Conservation (phyloP, 1,140 invertebrate genomes). For the Aphaenogaster rudis region DNA sequence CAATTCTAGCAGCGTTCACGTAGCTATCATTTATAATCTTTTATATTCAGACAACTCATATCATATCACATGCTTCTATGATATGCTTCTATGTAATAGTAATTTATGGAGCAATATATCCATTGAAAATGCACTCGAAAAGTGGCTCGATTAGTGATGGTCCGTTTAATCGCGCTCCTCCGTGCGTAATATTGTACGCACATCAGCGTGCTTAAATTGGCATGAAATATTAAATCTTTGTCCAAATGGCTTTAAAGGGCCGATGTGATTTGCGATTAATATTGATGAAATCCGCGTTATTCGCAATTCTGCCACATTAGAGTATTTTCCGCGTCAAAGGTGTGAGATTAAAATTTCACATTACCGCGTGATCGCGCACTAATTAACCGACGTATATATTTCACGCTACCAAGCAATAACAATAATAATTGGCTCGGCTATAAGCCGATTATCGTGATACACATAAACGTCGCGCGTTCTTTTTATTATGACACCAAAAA, state of each 20-base stretch:
- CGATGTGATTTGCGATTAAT: constrained; percentile 35
- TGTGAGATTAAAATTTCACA: constrained; percentile 66
- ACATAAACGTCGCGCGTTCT: constrained; percentile 33
- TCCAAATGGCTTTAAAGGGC: constrained; percentile 52
- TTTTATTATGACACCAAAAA: constrained; percentile 50
- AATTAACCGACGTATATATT: constrained; percentile 68
- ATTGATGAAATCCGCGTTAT: constrained; percentile 41
- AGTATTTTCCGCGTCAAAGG: constrained; percentile 50
- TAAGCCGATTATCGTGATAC: constrained; percentile 67
- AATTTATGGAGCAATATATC: constrained; percentile 47
- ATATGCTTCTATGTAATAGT: constrained; percentile 6
- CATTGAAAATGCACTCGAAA: constrained; percentile 57
- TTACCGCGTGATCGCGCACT: constrained; percentile 65
- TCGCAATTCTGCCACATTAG: constrained; percentile 32
- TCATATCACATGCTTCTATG: constrained; percentile 16
- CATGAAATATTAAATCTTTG: constrained; percentile 61
- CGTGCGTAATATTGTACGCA: constrained; percentile 44
- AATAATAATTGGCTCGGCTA: constrained; percentile 66
- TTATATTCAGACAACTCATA: constrained; percentile 16
- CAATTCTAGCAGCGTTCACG: background rate
- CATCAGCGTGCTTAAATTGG: constrained; percentile 53
- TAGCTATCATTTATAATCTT: constrained; percentile 15
- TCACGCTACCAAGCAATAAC: constrained; percentile 62
- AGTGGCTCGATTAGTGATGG: constrained; percentile 50
- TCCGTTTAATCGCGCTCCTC: constrained; percentile 43